Evolutionary conservation across 2,888 invertebrate genomes (phyloP).

Genomic region (Drosophila tanythrix): DNA sequence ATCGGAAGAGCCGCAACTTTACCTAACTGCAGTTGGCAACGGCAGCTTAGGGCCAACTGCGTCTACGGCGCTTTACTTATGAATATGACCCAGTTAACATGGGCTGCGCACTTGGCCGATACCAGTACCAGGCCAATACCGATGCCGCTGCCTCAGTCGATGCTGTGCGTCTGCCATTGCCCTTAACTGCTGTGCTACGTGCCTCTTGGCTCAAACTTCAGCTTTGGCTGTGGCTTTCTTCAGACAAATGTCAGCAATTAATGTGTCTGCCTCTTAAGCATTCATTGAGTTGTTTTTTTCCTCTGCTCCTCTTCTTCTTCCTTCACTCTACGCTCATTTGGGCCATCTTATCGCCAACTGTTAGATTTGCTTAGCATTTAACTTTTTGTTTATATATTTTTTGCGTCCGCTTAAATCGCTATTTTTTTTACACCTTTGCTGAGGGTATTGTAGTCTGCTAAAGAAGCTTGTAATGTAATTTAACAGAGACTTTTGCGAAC

Average conservation of each 20-base stretch:
- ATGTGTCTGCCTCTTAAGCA: slow-evolving; percentile 65
- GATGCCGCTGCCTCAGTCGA: slow-evolving; percentile 8
- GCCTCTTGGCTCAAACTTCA: slow-evolving; percentile 38
- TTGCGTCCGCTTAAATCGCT: slow-evolving; percentile 36
- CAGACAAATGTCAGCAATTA: slow-evolving; percentile 68
- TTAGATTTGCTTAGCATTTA: slow-evolving; percentile 69
- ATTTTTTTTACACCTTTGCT: slow-evolving; percentile 36
- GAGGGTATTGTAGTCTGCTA: neutral
- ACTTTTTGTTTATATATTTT: slow-evolving; percentile 38
- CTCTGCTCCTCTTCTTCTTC: neutral
- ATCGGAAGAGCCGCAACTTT: slow-evolving; percentile 25
- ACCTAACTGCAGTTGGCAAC: slow-evolving; percentile 61
- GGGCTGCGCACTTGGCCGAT: slow-evolving; percentile 49
- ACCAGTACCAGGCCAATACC: neutral
- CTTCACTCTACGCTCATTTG: slow-evolving; percentile 59
- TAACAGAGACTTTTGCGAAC: neutral
- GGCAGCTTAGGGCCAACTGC: slow-evolving; percentile 55
- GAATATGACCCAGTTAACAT: slow-evolving; percentile 74
- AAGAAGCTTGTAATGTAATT: neutral
- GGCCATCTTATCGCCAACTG: slow-evolving; percentile 59
- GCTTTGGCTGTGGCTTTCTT: slow-evolving; percentile 64
- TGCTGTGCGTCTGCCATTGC: slow-evolving; percentile 47
- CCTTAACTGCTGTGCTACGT: slow-evolving; percentile 47
- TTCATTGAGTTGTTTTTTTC: slow-evolving; percentile 13
- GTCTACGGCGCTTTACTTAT: slow-evolving; percentile 71